phyloP scores from a whole-genome alignment of 2,113 vertebrate genomes.

The Theristicus caerulescens region DNA sequence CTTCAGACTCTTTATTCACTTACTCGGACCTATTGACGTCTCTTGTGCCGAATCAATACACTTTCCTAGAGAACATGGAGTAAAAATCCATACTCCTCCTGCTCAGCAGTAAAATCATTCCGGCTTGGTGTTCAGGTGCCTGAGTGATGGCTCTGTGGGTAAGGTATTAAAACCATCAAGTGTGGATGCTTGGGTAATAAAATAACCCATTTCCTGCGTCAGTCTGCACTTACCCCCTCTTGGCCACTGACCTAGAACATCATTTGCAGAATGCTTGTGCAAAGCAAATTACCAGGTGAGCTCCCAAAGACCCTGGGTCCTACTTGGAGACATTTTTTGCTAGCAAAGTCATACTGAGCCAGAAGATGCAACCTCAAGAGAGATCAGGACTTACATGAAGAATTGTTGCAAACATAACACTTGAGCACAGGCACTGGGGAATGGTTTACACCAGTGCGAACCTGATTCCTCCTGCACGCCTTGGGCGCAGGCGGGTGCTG shows the following conservation, averaged over 20 bases:
- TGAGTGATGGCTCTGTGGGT: not conserved
- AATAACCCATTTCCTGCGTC: not conserved
- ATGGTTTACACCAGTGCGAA: fast-evolving
- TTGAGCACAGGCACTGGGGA: not conserved
- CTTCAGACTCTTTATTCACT: slow-evolving; percentile 44
- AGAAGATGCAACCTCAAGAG: not conserved
- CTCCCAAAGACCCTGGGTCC: not conserved
- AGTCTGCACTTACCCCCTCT: not conserved
- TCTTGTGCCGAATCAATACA: slow-evolving; percentile 46
- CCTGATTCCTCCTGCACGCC: not conserved
- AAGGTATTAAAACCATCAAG: not conserved
- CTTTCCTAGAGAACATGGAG: slow-evolving; percentile 53
- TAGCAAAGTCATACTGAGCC: not conserved
- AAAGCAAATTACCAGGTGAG: not conserved
- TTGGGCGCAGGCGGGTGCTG: not conserved
- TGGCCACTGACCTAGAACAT: not conserved
- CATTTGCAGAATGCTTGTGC: not conserved
- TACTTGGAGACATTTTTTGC: fast-evolving
- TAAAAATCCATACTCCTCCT: slow-evolving; percentile 51
- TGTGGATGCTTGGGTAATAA: not conserved
- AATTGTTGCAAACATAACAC: fast-evolving
- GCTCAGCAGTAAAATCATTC: slow-evolving; percentile 23
- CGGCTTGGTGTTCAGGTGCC: not conserved
- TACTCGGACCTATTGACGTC: slow-evolving; percentile 35
- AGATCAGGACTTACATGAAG: fast-evolving